Evolutionary conservation across 2,888 invertebrate species (phyloP), one percentile per base, ranked within the genome.

Genomic region (Parnassius apollo): DNA sequence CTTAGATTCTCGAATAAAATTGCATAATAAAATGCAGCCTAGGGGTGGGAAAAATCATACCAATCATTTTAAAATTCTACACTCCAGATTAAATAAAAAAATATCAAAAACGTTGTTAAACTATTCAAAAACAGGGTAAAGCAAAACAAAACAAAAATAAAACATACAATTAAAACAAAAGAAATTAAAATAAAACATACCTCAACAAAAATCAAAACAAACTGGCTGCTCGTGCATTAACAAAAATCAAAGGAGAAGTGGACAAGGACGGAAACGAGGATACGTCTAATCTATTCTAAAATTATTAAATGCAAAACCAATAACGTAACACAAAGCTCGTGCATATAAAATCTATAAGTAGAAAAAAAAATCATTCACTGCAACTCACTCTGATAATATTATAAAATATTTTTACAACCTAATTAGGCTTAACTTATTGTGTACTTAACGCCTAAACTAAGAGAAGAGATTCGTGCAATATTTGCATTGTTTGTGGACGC

Each of bases 371-470:
- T 35, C 76, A 70, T 74, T 76, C 80, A 81, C 77, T 72, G 75
- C 71, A 73, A 77, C 74, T 82, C 80, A 83, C 80, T 81, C 78
- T 72, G 66, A 75, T 75, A 78, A 82, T 44, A 55, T 82, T 85
- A 83, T 83, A 86, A 35, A 35, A 35, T 77, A 77, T 71, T 71
- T 82, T 82, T 87, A 88, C 87, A 88, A 86, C 82, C 86, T 86
- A 89, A 71, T 68, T 68, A 68, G 55, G 61, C 72, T 78, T 76
- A 69, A 70, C 60, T 62, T 75, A 76, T 72, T 75, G 80, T 91
- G 90, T 89, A 90, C 89, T 90, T 87, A 86, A 75, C 68, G 69
- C 65, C 74, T 83, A 85, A 78, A 68, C 80, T 83, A 87, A 71
- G 73, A 75, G 49, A 44, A 44, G 71, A 81, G 71, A 79, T 77